Conservation (phyloP, 2,113 vertebrate species). For the Bettongia penicillata region DNA sequence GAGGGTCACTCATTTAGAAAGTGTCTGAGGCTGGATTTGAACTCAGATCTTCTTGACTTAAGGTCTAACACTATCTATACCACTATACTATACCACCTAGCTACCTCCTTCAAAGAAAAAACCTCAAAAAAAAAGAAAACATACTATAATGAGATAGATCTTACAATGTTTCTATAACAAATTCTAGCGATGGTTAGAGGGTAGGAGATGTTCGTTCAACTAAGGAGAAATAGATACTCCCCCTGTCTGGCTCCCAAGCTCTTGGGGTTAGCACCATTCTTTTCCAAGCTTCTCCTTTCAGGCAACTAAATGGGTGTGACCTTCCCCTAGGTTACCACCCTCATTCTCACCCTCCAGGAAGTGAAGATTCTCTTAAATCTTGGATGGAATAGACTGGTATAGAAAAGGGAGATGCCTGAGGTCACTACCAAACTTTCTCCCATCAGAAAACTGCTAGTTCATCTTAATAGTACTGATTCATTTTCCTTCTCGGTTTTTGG, state of each 20-base stretch:
- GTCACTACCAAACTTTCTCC: neutral
- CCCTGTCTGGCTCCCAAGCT: neutral
- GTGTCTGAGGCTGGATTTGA: neutral
- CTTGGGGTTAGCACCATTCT: neutral
- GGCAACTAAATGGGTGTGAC: neutral
- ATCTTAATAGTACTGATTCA: neutral
- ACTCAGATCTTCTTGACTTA: neutral
- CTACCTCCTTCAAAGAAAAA: neutral
- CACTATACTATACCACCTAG: neutral
- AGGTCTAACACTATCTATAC: neutral
- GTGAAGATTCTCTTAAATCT: neutral
- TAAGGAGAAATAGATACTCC: neutral
- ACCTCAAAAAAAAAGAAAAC: neutral
- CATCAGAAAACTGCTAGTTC: neutral
- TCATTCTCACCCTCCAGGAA: neutral
- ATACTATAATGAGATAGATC: neutral
- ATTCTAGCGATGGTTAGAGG: neutral
- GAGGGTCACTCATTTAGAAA: neutral
- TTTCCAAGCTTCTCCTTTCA: neutral
- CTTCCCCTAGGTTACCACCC: neutral
- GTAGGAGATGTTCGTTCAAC: neutral
- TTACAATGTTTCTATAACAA: neutral
- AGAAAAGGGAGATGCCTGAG: neutral
- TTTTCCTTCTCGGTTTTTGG: neutral
- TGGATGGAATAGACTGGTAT: neutral